Base-by-base conservation (phyloP, 2,888 invertebrate species). In the Mesodorylaimus sp. region DNA sequence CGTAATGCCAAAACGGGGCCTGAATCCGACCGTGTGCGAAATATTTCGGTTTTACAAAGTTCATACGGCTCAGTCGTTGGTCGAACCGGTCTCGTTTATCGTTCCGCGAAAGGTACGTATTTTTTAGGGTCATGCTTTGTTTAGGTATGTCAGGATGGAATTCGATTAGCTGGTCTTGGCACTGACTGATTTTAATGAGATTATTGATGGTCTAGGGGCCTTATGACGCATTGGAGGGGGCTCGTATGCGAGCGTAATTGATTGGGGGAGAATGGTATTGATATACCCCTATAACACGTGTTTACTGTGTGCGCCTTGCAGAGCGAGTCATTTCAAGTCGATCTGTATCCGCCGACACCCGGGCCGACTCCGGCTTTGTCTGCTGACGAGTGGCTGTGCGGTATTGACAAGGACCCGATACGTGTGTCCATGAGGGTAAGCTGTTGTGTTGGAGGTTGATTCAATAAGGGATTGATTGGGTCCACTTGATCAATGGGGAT, bases 1-100 rank as follows among this genome's bases (percentile, higher is more conserved):
- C 55, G 80, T 87, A 78, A 93, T 95, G 91, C 91, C 93, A 57
- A 95, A 95, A 74, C 77, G 93, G 60, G 93, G 93, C 55, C 83
- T 87, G 70, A 89, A 91, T 73, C 84, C 89, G 48, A 81, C 80
- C 55, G 80, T 80, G 55, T 93, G 91, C 70, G 95, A 95, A 75
- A 86, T 95, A 59, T 76, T 82, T 59, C 80, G 91, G 68, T 91
- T 95, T 73, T 95, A 87, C 74, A 79, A 93, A 60, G 76, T 95
- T 52, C 91, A 91, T 71, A 42, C 55, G 37, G 66, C 66, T 26
- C 68, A 68, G 55, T 62, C 64, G 44, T 53, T 89, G 47, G 88
- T 89, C 69, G 93, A 93, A 76, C 83, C 81, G 56, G 77, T 88
- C 52, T 86, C 89, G n/a, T 89, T 95, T 88, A 91, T 91, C 50